These are phyloP conservation scores for Cyphomyrmex costatus DNA, from an alignment of 1,140 invertebrate genomes.

Conservation along the genomic window DNA sequence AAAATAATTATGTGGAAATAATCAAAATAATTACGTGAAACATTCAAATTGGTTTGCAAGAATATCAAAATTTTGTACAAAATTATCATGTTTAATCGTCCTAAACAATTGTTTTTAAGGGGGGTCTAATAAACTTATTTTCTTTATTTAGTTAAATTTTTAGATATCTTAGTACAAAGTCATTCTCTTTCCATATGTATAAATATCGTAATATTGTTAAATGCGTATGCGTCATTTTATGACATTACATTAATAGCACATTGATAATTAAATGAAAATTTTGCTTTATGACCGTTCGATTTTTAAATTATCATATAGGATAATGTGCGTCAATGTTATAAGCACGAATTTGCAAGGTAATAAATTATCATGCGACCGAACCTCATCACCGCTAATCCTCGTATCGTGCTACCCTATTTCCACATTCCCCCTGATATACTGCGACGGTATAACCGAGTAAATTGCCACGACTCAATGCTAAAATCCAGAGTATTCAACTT, in stretches of 20 bases:
- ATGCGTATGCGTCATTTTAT: background rate
- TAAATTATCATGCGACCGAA: constrained; percentile 37
- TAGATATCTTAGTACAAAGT: too few relatives aligned
- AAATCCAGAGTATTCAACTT: constrained; percentile 25
- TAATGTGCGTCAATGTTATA: background rate
- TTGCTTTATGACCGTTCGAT: background rate
- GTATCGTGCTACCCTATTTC: background rate
- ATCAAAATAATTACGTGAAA: too few relatives aligned
- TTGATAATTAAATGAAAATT: constrained; percentile 45
- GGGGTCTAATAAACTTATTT: too few relatives aligned
- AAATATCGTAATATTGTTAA: background rate
- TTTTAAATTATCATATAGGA: background rate
- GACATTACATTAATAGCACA: background rate
- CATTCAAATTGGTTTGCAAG: too few relatives aligned
- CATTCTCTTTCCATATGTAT: too few relatives aligned
- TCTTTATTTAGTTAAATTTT: too few relatives aligned
- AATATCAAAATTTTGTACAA: too few relatives aligned
- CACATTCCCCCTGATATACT: constrained; percentile 22
- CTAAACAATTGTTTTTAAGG: too few relatives aligned
- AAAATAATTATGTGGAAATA: too few relatives aligned
- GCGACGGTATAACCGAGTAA: constrained; percentile 7
- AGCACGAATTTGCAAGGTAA: background rate
- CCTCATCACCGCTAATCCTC: constrained; percentile 27
- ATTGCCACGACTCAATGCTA: constrained; percentile 30
- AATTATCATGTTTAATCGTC: too few relatives aligned